Base-by-base conservation (phyloP, 2,113 vertebrate species). In the Chlorodrepanis virens region DNA sequence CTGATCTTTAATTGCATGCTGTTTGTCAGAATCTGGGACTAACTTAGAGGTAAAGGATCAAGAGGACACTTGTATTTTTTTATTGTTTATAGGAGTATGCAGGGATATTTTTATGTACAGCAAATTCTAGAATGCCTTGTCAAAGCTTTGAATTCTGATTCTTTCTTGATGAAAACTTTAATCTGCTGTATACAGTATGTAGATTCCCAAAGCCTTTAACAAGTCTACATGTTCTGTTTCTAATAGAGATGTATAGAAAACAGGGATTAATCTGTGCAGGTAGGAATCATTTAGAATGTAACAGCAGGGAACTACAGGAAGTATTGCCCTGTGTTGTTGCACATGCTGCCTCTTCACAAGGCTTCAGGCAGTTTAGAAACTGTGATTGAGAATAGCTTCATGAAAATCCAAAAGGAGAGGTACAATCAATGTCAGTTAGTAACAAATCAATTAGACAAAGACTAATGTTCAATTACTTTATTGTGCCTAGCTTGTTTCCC, bases 401-500 rank as follows among this genome's bases (percentile, higher is more conserved):
- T 35, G 37, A 47, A 68, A 81, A 84, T 91, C 33, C 3, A 6
- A 67, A 42, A 72, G 47, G 47, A 93, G 80, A 93, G 76, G 50
- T 94, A 11, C 80, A 96, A 79, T 89, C 86, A 83, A 71, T 35
- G 64, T 60, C 90, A 95, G 44, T 47, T 88, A 60, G 49, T 81
- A 93, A 70, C 24, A 60, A 65, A 85, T 86, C 72, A 83, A 65
- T 93, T 76, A 81, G n/a, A 86, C 27, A 69, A 89, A 91, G 59
- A 79, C n/a, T 82, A 63, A 89, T 39, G 47, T 75, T 79, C 40
- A 54, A 27, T 93, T 86, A 91, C 74, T 92, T 94, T 85, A 77
- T 71, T 92, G 44, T 56, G 50, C 67, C 86, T 94, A 61, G 94
- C 94, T 93, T 65, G 44, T 70, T 92, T 78, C 61, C 74, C 65